phyloP scores from a whole-genome alignment of 2,888 invertebrate genomes.

The Hanleya hanleyi region DNA sequence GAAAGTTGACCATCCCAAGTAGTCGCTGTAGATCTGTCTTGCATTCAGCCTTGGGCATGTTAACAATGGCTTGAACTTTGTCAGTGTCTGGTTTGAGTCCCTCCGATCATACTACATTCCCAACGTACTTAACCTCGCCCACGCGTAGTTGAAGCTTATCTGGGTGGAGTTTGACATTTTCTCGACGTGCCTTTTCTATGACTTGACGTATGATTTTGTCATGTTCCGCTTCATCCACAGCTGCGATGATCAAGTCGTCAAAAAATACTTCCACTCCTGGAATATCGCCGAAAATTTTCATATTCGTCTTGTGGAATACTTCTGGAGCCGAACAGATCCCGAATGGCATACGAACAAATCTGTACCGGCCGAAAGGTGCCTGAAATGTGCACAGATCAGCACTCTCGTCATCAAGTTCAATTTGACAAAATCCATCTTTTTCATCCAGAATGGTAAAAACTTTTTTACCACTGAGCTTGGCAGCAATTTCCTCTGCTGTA shows the following conservation, averaged over 20 bases:
- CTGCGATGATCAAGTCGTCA: constrained; percentile 40
- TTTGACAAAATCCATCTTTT: constrained; percentile 39
- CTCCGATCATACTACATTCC: constrained; percentile 31
- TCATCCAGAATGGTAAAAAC: constrained; percentile 34
- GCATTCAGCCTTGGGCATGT: constrained; percentile 35
- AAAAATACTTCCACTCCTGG: constrained; percentile 35
- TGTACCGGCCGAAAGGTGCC: constrained; percentile 33
- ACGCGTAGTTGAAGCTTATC: constrained; percentile 30
- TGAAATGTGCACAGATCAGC: constrained; percentile 45
- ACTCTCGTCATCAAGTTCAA: constrained; percentile 32
- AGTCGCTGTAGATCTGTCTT: constrained; percentile 19
- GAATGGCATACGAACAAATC: constrained; percentile 36
- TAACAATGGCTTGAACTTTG: constrained; percentile 36
- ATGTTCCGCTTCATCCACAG: constrained; percentile 33
- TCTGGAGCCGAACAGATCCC: constrained; percentile 34
- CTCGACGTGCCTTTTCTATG: constrained; percentile 25
- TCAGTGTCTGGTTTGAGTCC: too few relatives aligned
- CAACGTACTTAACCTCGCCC: constrained; percentile 33
- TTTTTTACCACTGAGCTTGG: constrained; percentile 30
- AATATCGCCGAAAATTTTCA: too few relatives aligned
- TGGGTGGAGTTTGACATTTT: constrained; percentile 35
- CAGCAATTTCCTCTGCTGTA: too few relatives aligned
- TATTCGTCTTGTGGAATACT: constrained; percentile 32
- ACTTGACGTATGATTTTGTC: constrained; percentile 32
- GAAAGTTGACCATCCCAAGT: constrained; percentile 37